Evolutionary conservation across 2,113 vertebrate species (phyloP), one percentile per base, ranked within the genome.

Genomic region (Caretta caretta): DNA sequence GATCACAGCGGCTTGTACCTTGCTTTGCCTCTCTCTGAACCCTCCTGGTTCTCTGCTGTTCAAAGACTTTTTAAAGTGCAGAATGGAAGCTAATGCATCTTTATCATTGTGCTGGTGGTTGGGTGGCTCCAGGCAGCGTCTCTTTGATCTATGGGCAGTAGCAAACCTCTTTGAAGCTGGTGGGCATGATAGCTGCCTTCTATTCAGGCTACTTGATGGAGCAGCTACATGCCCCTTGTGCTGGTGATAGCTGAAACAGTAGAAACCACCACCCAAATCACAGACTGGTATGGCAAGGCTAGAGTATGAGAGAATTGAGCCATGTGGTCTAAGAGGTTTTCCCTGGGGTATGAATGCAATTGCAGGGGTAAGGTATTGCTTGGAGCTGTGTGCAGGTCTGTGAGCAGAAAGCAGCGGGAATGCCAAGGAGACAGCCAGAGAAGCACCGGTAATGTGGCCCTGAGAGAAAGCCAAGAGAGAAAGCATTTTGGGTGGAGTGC

Each of bases 221-320:
- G 86, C 84, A 92, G 90, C 91, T 92, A 88, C 87, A 88, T 1
- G 1, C 8, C 38, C 79, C 38, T 93, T 93, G 86, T 92, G 51
- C 89, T 80, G 16, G 13, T 24, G 76, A 92, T 82, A 75, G 20
- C n/a, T 75, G 96, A 72, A 16, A 90, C 84, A 92, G 22, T 86
- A 46, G 93, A 92, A 97, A 38, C 38, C 19, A 10, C 22, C 72
- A 42, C 38, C n/a, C 72, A 75, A 25, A 83, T 90, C 97, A 4
- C 93, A 92, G 95, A 46, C 35, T 49, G 46, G 38, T n/a, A 22
- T 42, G 69, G n/a, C n/a, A 3, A 6, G 94, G 78, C 92, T 88
- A 94, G 86, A 95, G 83, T 88, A 91, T 9, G 94, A n/a, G 84
- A 8, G 31, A 19, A n/a, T 24, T 0, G 24, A 83, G 93, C 82